Percentiles rank a stretch among this genome's conserved stretches.
Conservation (phyloP, 1,140 invertebrate genomes). For the Drosophila trapezifrons region DNA sequence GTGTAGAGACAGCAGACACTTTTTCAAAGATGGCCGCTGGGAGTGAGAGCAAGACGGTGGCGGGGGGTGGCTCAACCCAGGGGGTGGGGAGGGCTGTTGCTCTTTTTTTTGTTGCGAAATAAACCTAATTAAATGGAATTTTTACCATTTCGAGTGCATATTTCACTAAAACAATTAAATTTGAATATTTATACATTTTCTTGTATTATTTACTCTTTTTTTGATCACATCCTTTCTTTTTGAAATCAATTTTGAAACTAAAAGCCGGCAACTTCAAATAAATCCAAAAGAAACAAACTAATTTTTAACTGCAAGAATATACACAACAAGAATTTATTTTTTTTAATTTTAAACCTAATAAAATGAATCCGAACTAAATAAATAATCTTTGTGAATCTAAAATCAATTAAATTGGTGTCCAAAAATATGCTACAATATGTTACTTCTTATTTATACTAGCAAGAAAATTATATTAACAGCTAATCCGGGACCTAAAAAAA, state of each 20-base stretch:
- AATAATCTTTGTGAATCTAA: not conserved
- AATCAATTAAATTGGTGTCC: not conserved
- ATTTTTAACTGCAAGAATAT: not conserved
- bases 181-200: not conserved
- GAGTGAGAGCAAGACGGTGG: slow-evolving; percentile 17
- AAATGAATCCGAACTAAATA: too few species aligned
- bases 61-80: slow-evolving; percentile 14
- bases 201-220: not conserved
- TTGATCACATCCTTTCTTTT: not conserved
- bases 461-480: too few species aligned
- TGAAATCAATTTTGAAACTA: not conserved
- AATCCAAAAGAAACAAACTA: too few species aligned
- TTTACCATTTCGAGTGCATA: not conserved
- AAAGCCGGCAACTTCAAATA: not conserved
- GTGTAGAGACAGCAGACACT: slow-evolving; percentile 32
- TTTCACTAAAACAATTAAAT: too few species aligned
- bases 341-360: too few species aligned
- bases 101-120: slow-evolving; percentile 25
- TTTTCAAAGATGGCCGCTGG: slow-evolving; percentile 71
- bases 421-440: too few species aligned
- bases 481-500: too few species aligned
- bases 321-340: too few species aligned
- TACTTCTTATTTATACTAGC: too few species aligned
- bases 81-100: slow-evolving; percentile 45
- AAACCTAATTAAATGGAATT: slow-evolving; percentile 20